phyloP scores from a whole-genome alignment of 1,140 invertebrate species.

The Drosophila orena region DNA sequence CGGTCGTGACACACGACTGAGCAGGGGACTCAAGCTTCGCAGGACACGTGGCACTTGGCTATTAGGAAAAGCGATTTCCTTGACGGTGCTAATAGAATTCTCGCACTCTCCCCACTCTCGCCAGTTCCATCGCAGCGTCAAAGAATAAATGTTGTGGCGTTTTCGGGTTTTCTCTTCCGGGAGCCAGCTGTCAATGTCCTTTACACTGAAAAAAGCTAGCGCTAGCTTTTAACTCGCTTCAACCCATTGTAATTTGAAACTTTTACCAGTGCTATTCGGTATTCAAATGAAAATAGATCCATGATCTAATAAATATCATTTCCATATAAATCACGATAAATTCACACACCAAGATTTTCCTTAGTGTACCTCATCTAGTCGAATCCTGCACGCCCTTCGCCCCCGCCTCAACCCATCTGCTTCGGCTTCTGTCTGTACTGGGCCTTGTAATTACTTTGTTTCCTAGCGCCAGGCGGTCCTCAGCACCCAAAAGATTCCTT shows the following conservation, averaged over 20 bases:
- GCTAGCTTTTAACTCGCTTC: not conserved
- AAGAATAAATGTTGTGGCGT: slow-evolving; percentile 56
- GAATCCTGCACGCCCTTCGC: slow-evolving; percentile 5
- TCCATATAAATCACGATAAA: not conserved
- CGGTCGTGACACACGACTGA: slow-evolving; percentile 68
- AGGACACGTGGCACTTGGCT: slow-evolving; percentile 66
- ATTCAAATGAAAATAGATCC: too few species aligned
- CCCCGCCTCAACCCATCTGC: not conserved
- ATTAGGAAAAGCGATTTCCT: slow-evolving; percentile 76
- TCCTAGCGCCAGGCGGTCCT: slow-evolving; percentile 61
- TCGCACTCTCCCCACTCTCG: slow-evolving; percentile 19
- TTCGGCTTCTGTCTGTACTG: slow-evolving; percentile 12
- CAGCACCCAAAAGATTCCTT: slow-evolving; percentile 52
- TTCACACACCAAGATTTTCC: not conserved
- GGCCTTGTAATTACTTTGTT: slow-evolving; percentile 77
- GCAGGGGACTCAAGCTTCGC: slow-evolving; percentile 39
- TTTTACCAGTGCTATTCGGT: too few species aligned
- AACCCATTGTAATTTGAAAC: too few species aligned
- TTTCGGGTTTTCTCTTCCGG: slow-evolving; percentile 33
- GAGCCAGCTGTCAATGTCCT: slow-evolving; percentile 42
- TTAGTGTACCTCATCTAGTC: not conserved
- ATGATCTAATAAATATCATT: not conserved
- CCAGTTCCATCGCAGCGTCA: not conserved
- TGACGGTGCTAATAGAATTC: slow-evolving; percentile 76
- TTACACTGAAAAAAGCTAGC: not conserved